Conservation (phyloP, 30 jellyfish, hydroid and myxozoan species). For the Rhopilema esculentum region DNA sequence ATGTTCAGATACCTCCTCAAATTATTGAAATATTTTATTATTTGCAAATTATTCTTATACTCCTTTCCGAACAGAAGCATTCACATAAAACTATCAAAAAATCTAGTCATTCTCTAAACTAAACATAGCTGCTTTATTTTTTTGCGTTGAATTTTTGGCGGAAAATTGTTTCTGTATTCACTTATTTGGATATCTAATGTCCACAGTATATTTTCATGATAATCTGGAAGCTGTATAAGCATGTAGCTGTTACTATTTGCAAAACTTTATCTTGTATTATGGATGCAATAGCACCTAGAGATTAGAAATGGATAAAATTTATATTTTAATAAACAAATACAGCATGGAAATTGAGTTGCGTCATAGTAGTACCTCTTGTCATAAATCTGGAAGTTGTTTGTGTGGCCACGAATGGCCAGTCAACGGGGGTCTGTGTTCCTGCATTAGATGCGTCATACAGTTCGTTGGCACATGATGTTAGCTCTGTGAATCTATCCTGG, state of each 20-base stretch:
- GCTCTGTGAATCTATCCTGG: background rate
- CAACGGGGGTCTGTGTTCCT: background rate
- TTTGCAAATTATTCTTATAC: background rate
- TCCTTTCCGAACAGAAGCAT: background rate
- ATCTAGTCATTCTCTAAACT: background rate
- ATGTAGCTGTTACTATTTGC: background rate
- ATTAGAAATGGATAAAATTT: background rate
- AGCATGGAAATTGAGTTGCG: background rate
- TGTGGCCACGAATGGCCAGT: background rate
- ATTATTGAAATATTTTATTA: background rate
- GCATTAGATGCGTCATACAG: background rate
- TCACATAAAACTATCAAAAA: background rate
- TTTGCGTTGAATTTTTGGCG: background rate
- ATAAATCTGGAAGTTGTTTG: background rate
- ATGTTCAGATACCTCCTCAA: constrained; percentile 2
- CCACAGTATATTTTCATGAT: background rate
- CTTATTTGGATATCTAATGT: background rate
- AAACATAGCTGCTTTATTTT: background rate
- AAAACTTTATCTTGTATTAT: background rate
- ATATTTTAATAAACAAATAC: background rate
- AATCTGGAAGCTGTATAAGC: background rate
- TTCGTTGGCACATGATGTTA: background rate
- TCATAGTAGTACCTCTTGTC: background rate
- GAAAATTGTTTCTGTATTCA: background rate
- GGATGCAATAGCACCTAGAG: background rate